These are phyloP conservation scores for Protonemura montana DNA, from an alignment of 2,888 invertebrate species.

Conservation along the genomic window DNA sequence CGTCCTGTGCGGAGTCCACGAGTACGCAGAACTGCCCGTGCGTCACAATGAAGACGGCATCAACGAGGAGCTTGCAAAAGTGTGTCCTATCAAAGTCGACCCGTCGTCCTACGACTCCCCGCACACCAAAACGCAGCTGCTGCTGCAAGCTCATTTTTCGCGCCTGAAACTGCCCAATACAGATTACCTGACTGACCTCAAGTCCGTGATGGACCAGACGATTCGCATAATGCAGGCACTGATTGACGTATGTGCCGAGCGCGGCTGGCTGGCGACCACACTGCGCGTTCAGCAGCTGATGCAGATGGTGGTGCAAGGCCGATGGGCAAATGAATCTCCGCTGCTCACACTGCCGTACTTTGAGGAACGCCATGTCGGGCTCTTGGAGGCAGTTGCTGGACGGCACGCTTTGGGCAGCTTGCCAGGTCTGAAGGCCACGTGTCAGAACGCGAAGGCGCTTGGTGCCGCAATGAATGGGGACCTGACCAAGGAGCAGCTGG, in stretches of 20 bases:
- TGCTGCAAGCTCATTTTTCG: slow-evolving; percentile 95
- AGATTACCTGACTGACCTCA: slow-evolving; percentile 95
- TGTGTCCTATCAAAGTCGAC: slow-evolving; percentile 76
- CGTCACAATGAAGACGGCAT: slow-evolving; percentile 96
- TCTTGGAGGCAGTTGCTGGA: slow-evolving; percentile 28
- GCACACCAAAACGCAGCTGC: slow-evolving; percentile 90
- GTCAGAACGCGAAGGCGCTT: slow-evolving; percentile 68
- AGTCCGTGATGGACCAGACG: slow-evolving; percentile 95
- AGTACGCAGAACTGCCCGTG: slow-evolving; percentile 93
- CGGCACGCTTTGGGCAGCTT: slow-evolving; percentile 28
- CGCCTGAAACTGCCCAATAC: slow-evolving; percentile 82
- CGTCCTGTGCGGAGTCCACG: slow-evolving; percentile 84
- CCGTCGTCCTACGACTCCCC: slow-evolving; percentile 84
- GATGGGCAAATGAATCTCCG: slow-evolving; percentile 81
- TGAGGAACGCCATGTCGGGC: slow-evolving; percentile 61
- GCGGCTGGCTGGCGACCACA: slow-evolving; percentile 87
- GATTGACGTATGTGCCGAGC: slow-evolving; percentile 91
- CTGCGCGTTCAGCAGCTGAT: slow-evolving; percentile 79
- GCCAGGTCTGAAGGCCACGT: background rate
- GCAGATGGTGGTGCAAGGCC: slow-evolving; percentile 91
- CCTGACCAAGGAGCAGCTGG: slow-evolving; percentile 73
- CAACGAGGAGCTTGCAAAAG: slow-evolving; percentile 85
- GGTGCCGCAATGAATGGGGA: slow-evolving; percentile 69
- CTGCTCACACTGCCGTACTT: slow-evolving; percentile 81
- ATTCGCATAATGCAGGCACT: slow-evolving; percentile 96